Percentiles rank a stretch among this genome's conserved stretches.
phyloP scores from a whole-genome alignment of 1,140 invertebrate genomes.

The Bradysia coprophila region DNA sequence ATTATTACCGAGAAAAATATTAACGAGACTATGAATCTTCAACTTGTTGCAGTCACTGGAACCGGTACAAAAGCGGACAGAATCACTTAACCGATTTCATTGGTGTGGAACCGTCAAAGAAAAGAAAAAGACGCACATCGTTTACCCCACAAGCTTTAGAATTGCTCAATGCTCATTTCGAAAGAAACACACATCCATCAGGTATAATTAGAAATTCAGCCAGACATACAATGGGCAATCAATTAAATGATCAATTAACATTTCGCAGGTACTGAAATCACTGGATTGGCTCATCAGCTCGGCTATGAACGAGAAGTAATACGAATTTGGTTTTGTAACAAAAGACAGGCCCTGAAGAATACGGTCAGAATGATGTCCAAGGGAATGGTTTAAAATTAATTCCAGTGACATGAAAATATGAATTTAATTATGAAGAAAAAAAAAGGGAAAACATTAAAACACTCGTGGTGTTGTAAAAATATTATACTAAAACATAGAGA shows the following conservation, averaged over 20 bases:
- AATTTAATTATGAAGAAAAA: too few species aligned
- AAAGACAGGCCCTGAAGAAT: slow-evolving; percentile 91
- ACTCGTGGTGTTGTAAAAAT: too few species aligned
- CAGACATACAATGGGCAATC: neutral
- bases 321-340: slow-evolving; percentile 98
- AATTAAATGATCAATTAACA: slow-evolving; percentile 1
- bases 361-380: slow-evolving; percentile 83
- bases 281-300: slow-evolving; percentile 80
- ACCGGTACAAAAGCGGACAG: slow-evolving; percentile 74
- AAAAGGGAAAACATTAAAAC: too few species aligned
- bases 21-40: neutral
- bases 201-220: slow-evolving; percentile 35
- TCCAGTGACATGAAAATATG: too few species aligned
- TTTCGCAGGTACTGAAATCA: slow-evolving; percentile 80
- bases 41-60: slow-evolving; percentile 23
- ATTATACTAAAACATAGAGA: too few species aligned
- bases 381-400: slow-evolving; percentile 36
- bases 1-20: neutral
- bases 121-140: slow-evolving; percentile 86
- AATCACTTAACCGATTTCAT: slow-evolving; percentile 91
- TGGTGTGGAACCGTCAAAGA: slow-evolving; percentile 89
- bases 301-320: slow-evolving; percentile 96
- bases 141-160: slow-evolving; percentile 93
- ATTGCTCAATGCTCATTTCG: slow-evolving; percentile 86
- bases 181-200: slow-evolving; percentile 93